These are phyloP conservation scores for Notolabrus celidotus DNA, from an alignment of 2,797 vertebrate species.

Conservation along the genomic window DNA sequence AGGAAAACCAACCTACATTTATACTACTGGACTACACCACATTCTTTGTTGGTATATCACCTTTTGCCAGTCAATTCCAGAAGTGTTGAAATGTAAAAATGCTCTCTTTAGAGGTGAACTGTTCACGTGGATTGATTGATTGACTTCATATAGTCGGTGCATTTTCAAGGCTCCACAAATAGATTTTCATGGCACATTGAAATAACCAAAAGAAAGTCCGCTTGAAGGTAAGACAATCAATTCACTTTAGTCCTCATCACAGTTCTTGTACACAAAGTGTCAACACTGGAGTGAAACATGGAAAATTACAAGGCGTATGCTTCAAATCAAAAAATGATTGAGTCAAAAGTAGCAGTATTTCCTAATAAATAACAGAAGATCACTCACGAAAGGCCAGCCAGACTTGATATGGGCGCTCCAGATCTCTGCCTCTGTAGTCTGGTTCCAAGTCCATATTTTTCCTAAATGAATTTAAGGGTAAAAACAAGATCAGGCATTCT, in stretches of 20 bases:
- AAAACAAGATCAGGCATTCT: slow-evolving; percentile 29
- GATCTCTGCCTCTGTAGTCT: slow-evolving; percentile 95
- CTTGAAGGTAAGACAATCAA: slow-evolving; percentile 29
- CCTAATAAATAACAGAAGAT: not conserved
- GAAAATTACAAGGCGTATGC: not conserved
- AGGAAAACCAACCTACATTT: not conserved
- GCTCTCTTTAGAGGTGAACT: slow-evolving; percentile 22
- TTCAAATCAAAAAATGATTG: not conserved
- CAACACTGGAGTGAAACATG: not conserved
- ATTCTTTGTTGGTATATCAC: slow-evolving; percentile 19
- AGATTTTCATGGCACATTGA: slow-evolving; percentile 17
- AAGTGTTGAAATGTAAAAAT: slow-evolving; percentile 21
- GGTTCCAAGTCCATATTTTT: slow-evolving; percentile 97
- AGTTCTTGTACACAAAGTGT: not conserved
- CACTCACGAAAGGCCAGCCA: slow-evolving; percentile 97
- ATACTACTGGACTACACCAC: slow-evolving; percentile 14
- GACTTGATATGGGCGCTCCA: slow-evolving; percentile 92
- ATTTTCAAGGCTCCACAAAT: slow-evolving; percentile 39
- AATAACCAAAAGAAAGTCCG: slow-evolving; percentile 35
- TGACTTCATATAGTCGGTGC: slow-evolving; percentile 18
- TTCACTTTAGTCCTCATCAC: slow-evolving; percentile 31
- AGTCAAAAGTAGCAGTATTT: slow-evolving; percentile 2
- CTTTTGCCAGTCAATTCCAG: slow-evolving; percentile 26
- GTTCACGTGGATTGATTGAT: slow-evolving; percentile 42
- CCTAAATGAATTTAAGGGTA: slow-evolving; percentile 80